Evolutionary conservation across 2,113 vertebrate species (phyloP), one percentile per base, ranked within the genome.

Genomic region (Columba livia): DNA sequence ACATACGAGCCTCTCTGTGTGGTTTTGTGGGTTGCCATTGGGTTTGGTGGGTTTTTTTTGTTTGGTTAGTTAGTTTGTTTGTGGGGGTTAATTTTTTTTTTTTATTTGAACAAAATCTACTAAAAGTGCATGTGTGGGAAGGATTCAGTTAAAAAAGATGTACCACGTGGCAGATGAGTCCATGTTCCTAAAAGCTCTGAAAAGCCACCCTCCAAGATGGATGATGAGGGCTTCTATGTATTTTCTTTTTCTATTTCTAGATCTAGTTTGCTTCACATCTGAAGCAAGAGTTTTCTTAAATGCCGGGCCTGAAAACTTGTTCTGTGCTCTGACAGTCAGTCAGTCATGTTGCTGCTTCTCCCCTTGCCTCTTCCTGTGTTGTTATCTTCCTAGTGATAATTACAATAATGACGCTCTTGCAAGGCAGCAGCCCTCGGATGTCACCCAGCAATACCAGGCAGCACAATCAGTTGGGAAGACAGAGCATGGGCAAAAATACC

Each of bases 391-490:
- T 51, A 29, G 64, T 44, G 34, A 25, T 0, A 20, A 53, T 3
- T 13, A 47, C 44, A 47, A 47, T 47, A 47, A 47, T 19, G 44
- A 47, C 44, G 19, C 31, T 50, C 38, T 31, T n/a, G 34, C 25
- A 44, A 56, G 21, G 19, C 54, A 54, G n/a, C 51, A 74, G 31
- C 67, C 32, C 53, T 64, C 34, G 42, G 69, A 18, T 1, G 1
- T 29, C 51, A 32, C 10, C 81, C 5, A 5, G 34, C 70, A 32
- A 19, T 4, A 61, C 15, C 19, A 19, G 21, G 51, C 18, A 93
- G 61, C 15, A 54, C 0, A 0, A 17, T 4, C 0, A 0, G 7
- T 2, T 28, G 32, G 38, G 38, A 47, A 51, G 34, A 40, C 12
- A 5, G 40, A 89, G 11, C 10, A 20, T 0, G 6, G 53, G 25